phyloP scores from a whole-genome alignment of 2,797 vertebrate species.

The Epinephelus awoara region DNA sequence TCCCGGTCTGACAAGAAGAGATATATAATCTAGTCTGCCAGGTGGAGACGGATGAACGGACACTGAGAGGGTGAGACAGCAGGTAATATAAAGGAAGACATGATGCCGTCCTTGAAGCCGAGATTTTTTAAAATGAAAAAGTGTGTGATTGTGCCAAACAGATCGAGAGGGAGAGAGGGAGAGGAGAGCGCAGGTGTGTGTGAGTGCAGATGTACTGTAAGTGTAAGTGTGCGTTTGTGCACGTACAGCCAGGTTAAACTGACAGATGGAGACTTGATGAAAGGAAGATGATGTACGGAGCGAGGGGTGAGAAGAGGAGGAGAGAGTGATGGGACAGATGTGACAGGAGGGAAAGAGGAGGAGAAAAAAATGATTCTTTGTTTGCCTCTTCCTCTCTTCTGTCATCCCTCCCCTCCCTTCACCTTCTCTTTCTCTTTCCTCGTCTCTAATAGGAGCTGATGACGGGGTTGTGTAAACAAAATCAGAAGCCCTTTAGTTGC shows the following conservation, averaged over 20 bases:
- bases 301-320: slow-evolving; percentile 25
- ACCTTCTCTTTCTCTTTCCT: background rate
- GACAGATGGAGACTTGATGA: slow-evolving; percentile 67
- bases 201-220: background rate
- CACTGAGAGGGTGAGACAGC: slow-evolving; percentile 41
- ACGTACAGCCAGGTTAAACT: slow-evolving; percentile 32
- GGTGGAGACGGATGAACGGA: slow-evolving; percentile 63
- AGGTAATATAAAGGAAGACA: slow-evolving; percentile 53
- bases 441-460: slow-evolving; percentile 24
- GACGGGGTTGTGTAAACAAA: slow-evolving; percentile 51
- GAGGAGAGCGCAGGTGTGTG: slow-evolving; percentile 8
- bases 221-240: background rate
- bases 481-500: slow-evolving; percentile 30
- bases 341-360: slow-evolving; percentile 18
- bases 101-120: slow-evolving; percentile 45
- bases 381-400: background rate
- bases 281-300: slow-evolving; percentile 47
- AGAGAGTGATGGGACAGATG: slow-evolving; percentile 43
- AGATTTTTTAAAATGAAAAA: slow-evolving; percentile 69
- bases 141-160: slow-evolving; percentile 15
- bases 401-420: background rate
- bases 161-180: slow-evolving; percentile 13
- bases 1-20: slow-evolving; percentile 59
- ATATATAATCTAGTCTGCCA: slow-evolving; percentile 62
- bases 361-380: background rate